Percentiles rank a stretch among this genome's conserved stretches.
phyloP scores from a whole-genome alignment of 1,140 invertebrate genomes.

The Triops longicaudatus region DNA sequence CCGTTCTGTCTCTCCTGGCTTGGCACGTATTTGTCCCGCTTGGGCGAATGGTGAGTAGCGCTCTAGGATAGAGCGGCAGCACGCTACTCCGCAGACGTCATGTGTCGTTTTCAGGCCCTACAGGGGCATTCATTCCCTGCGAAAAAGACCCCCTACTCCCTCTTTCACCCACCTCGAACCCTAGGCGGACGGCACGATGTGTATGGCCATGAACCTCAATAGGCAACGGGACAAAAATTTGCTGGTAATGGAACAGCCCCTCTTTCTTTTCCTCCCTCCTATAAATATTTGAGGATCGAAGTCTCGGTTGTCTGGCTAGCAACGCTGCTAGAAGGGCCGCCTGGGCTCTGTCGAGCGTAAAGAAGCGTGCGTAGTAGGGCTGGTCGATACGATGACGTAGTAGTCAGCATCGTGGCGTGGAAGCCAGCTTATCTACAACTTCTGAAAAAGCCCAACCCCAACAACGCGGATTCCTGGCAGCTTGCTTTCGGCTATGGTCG shows the following conservation, averaged over 20 bases:
- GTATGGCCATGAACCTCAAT: not conserved
- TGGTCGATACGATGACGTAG: not conserved
- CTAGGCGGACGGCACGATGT: not conserved
- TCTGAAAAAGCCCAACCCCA: not conserved
- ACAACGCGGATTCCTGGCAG: conserved; percentile 5
- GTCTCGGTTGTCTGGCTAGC: not conserved
- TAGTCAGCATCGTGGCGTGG: not conserved
- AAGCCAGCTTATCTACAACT: not conserved
- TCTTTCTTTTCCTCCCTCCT: not conserved
- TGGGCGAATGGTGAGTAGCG: not conserved
- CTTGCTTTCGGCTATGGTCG: not conserved
- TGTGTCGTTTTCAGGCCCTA: not conserved
- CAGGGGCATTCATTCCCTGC: conserved; percentile 4
- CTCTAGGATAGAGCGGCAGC: not conserved
- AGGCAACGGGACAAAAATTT: not conserved
- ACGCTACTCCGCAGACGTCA: not conserved
- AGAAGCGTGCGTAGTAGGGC: conserved; percentile 5
- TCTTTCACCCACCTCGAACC: not conserved
- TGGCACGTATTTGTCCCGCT: not conserved
- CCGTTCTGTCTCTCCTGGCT: not conserved
- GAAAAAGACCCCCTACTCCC: not conserved
- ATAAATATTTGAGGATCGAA: not conserved
- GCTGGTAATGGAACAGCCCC: not conserved
- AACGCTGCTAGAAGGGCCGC: not conserved
- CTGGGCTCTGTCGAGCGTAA: not conserved